Evolutionary conservation across 2,797 vertebrate genomes (phyloP), one percentile per base, ranked within the genome.

Genomic region (Sebastes oblongus): DNA sequence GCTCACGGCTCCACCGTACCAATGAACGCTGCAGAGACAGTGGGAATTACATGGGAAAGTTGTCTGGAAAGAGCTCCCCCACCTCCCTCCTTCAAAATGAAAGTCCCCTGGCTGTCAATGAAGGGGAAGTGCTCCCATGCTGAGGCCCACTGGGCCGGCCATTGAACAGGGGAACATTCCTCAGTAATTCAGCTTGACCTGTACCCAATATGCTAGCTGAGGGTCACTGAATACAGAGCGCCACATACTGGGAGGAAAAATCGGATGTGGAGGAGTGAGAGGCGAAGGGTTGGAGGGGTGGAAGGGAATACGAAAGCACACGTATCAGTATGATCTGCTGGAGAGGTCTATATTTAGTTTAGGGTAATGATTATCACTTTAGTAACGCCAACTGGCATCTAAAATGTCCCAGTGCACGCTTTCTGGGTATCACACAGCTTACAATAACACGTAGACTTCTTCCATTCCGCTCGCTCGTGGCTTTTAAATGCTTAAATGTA

Each of bases 121-220:
- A 86, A 92, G 83, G 90, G 91, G 91, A 93, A 93, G 85, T 86
- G 91, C 82, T 84, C 80, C 89, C 93, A 94, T 90, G 94, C 92
- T 91, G 94, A 82, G 92, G 86, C 92, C 80, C 80, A 83, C 83
- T 82, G 75, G 77, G 79, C 74, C 36, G 13, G 87, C 89, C 86
- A 93, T 90, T 92, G 91, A 93, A 90, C 84, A 6, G 65, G 42
- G 80, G 86, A 84, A 94, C 93, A 95, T 95, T 94, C 93, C 95
- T 93, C 87, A 88, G 91, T 94, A 95, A 95, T 93, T 96, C 95
- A 94, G 91, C 93, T 85, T 96, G 94, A 96, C 94, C 94, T 94
- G 86, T 82, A 77, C 87, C 88, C 82, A 84, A 88, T 54, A 91
- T 29, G 85, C 75, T 42, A 42, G 88, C 88, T 42, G 76, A 85